Evolutionary conservation across 2,888 invertebrate species (phyloP).

Genomic region (Pachycephus smyrnensis): DNA sequence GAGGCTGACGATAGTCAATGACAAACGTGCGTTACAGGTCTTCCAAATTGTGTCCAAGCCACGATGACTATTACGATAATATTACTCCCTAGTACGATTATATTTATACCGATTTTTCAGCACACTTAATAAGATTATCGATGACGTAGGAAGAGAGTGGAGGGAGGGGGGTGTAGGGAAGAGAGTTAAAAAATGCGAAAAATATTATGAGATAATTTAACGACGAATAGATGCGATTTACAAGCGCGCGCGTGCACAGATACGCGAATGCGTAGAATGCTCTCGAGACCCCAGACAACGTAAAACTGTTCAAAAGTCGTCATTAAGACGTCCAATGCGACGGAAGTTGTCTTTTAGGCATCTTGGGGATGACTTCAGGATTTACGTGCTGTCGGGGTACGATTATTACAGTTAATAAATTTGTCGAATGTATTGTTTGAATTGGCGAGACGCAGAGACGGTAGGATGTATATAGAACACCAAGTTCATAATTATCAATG

Average conservation of each 20-base stretch:
- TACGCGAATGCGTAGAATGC: neutral
- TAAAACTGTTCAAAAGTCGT: too few species aligned
- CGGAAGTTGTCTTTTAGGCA: too few species aligned
- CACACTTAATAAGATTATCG: slow-evolving; percentile 48
- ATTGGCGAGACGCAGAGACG: slow-evolving; percentile 22
- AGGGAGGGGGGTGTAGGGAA: slow-evolving; percentile 28
- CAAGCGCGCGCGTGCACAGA: neutral
- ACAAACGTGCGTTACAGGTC: slow-evolving; percentile 50
- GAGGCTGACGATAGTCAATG: neutral
- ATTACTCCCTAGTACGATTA: slow-evolving; percentile 54
- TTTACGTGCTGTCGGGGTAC: neutral
- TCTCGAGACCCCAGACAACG: neutral
- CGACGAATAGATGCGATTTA: neutral
- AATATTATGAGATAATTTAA: neutral
- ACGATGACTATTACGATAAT: slow-evolving; percentile 51
- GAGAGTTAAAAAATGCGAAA: slow-evolving; percentile 3
- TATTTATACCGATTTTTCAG: slow-evolving; percentile 62
- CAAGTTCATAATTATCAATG: slow-evolving; percentile 54
- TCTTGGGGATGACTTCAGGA: too few species aligned
- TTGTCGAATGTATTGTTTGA: slow-evolving; percentile 35
- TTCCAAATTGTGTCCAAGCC: slow-evolving; percentile 56
- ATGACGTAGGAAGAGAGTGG: slow-evolving; percentile 19
- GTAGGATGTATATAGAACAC: slow-evolving; percentile 59
- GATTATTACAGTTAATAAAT: neutral
- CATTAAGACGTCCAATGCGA: too few species aligned